A percentile compares a stretch with the other conserved stretches of the same genome.
These are phyloP conservation scores for Rhinichthys osculus DNA, from an alignment of 2,797 vertebrate genomes.

Conservation along the genomic window DNA sequence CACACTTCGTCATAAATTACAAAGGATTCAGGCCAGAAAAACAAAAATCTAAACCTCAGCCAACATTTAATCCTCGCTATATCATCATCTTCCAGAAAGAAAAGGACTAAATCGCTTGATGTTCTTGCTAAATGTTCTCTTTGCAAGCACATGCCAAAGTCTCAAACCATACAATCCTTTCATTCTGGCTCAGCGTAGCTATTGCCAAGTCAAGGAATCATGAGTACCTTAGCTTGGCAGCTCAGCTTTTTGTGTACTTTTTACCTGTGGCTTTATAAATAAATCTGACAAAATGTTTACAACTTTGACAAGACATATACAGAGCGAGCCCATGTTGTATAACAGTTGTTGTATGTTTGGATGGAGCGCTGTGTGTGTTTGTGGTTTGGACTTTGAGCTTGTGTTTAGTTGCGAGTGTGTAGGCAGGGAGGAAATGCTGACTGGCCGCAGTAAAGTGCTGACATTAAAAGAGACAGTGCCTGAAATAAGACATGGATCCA, in stretches of 20 bases:
- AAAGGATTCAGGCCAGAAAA: neutral
- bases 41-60: conserved; percentile 13
- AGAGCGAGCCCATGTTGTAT: neutral
- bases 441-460: conserved; percentile 54
- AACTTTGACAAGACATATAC: neutral
- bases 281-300: neutral
- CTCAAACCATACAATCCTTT: conserved; percentile 17
- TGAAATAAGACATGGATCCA: conserved; percentile 55
- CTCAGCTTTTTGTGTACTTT: neutral
- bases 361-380: conserved; percentile 24
- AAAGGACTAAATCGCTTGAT: conserved; percentile 10
- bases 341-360: conserved; percentile 34
- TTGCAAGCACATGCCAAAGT: conserved; percentile 13
- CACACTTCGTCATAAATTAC: neutral
- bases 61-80: neutral
- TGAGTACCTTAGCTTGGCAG: neutral
- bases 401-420: conserved; percentile 51
- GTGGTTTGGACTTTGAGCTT: conserved; percentile 36
- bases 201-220: neutral
- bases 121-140: conserved; percentile 1
- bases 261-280: conserved; percentile 23
- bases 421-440: conserved; percentile 61
- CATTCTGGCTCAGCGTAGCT: neutral
- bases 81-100: conserved; percentile 18
- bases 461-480: conserved; percentile 53